Evolutionary conservation across 2,113 vertebrate species (phyloP), one percentile per base, ranked within the genome.

Genomic region (Mionectes macconnelli): DNA sequence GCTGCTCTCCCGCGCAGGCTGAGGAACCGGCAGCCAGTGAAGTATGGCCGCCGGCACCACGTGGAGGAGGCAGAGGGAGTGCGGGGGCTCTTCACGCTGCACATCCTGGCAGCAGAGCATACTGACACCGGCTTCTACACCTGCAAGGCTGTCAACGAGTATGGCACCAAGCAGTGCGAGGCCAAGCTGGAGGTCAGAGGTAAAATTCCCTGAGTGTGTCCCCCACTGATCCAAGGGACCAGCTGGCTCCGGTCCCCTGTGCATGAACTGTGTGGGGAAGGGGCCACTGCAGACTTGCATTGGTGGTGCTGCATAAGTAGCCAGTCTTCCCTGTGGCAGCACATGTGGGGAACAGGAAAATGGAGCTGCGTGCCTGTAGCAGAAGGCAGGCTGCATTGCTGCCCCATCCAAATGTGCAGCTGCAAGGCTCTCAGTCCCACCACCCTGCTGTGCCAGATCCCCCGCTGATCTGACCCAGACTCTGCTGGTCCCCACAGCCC

Each of bases 71-170:
- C 98, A 55, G 98, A 97, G 2, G 98, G 98, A 49, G 97, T 98
- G 0, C 83, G 89, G 60, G 98, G 98, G 10, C 94, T 97, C 52
- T 99, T 98, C 90, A 98, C 98, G 0, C 98, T 99, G 96, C 98
- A 97, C 69, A 99, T 99, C 92, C 98, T 98, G 95, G 98, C 98
- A 0, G 98, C 98, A 0, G 97, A 98, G 95, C 98, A 98, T 57
- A 98, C 98, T 0, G 99, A 99, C 27, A 97, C 98, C 0, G 99
- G 99, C 80, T 97, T 99, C 96, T 99, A 99, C 96, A 99, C 98
- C 77, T 99, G 99, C 97, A 99, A 99, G 97, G 99, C 99, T 1
- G 99, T 99, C 87, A 99, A 99, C 1, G 99, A 99, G 92, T 99
- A 99, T 7, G 99, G 99, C 66, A 99, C 98, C 23, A 98, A 99